phyloP scores from a whole-genome alignment of 2,888 invertebrate genomes.

The Heteromyza rotundicornis region DNA sequence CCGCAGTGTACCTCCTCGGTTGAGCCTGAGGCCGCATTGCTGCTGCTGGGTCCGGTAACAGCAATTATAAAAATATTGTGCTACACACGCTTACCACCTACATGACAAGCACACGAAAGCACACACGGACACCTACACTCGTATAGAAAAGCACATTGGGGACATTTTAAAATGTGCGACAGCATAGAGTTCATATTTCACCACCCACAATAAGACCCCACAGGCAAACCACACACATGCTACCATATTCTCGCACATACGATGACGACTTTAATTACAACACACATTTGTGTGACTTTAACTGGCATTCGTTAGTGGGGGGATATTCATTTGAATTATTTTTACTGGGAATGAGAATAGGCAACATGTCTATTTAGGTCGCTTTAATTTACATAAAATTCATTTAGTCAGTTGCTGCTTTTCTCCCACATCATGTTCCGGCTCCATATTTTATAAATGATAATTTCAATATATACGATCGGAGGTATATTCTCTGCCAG shows the following conservation, averaged over 20 bases:
- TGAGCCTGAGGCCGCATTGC: conserved; percentile 18
- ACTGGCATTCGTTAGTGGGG: background rate
- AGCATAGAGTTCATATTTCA: conserved; percentile 9
- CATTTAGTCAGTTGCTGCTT: no score
- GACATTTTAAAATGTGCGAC: conserved; percentile 9
- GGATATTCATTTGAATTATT: no score
- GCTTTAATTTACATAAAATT: no score
- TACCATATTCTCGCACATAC: background rate
- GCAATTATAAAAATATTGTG: conserved; percentile 23
- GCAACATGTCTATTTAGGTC: no score
- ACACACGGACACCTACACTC: conserved; percentile 1
- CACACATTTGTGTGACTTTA: background rate
- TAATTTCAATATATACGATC: no score
- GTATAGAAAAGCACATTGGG: background rate
- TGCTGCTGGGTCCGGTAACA: conserved; percentile 20
- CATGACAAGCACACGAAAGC: background rate
- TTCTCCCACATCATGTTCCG: no score
- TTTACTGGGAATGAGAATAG: no score
- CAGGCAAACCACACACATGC: conserved; percentile 6
- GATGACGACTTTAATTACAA: conserved; percentile 2
- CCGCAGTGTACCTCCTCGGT: conserved; percentile 1
- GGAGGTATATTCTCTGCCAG: no score
- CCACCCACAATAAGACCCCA: background rate
- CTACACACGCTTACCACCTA: background rate
- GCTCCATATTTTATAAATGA: no score